Evolutionary conservation across 2,113 vertebrate species (phyloP).

Genomic region (Gallinago undulata): DNA sequence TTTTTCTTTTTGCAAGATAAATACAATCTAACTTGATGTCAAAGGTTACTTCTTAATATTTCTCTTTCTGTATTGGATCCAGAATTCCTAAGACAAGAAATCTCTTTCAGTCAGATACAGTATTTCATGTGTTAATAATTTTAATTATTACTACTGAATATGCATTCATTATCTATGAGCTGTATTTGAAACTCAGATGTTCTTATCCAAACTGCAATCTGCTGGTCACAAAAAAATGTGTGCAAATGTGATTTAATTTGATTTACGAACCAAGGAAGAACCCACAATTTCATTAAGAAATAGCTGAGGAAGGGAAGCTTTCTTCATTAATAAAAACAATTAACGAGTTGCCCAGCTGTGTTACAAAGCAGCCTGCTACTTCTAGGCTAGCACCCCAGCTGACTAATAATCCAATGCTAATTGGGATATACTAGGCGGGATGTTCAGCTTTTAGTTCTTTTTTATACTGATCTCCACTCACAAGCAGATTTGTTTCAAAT

Average conservation of each 20-base stretch:
- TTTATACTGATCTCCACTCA: conserved; percentile 10
- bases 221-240: conserved; percentile 2
- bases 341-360: conserved; percentile 51
- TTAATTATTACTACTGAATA: background rate
- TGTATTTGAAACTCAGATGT: conserved; percentile 2
- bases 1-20: background rate
- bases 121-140: background rate
- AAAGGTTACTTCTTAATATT: background rate
- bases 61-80: background rate
- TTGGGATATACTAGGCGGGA: background rate
- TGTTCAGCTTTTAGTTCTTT: background rate
- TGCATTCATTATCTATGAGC: background rate
- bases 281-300: conserved; percentile 53
- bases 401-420: conserved; percentile 34
- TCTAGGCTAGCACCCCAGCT: background rate
- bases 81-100: background rate
- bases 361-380: background rate
- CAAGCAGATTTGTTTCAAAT: background rate
- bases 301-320: conserved; percentile 42
- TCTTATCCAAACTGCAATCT: conserved; percentile 10
- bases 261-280: conserved; percentile 52
- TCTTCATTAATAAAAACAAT: conserved; percentile 76
- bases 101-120: background rate
- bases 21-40: background rate
- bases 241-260: conserved; percentile 7